Evolutionary conservation across 92 coral and sea anemone genomes (phyloP).

Genomic region (Ricordea florida): DNA sequence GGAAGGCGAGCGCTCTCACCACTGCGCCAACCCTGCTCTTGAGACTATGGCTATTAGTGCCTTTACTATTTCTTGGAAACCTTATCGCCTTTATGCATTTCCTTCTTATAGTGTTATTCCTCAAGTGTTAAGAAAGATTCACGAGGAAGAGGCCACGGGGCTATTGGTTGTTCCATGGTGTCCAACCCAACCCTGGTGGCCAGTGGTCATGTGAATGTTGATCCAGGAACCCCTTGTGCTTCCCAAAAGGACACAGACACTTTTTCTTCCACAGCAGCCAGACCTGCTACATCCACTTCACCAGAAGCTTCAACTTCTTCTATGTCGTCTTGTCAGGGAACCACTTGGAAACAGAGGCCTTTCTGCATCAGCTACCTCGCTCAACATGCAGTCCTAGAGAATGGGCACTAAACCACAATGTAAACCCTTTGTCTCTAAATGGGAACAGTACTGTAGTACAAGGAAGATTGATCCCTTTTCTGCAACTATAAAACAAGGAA

Average conservation of each 20-base stretch:
- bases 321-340: slow-evolving; percentile 56
- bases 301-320: slow-evolving; percentile 34
- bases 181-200: slow-evolving; percentile 71
- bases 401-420: not conserved
- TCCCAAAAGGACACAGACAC: not conserved
- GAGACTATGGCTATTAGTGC: slow-evolving; percentile 28
- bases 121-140: not conserved
- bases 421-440: slow-evolving; percentile 1
- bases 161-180: slow-evolving; percentile 30
- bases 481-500: slow-evolving; percentile 12
- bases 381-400: slow-evolving; percentile 6
- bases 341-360: slow-evolving; percentile 27
- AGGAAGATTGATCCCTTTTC: slow-evolving; percentile 27
- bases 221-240: slow-evolving; percentile 43
- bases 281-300: slow-evolving; percentile 33
- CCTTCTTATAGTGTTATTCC: slow-evolving; percentile 5
- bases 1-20: no score
- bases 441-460: slow-evolving; percentile 12
- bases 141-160: slow-evolving; percentile 33
- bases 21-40: no score
- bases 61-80: slow-evolving; percentile 21
- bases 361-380: not conserved
- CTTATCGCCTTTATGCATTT: slow-evolving; percentile 8
- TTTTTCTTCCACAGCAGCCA: slow-evolving; percentile 44
- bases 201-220: slow-evolving; percentile 37